These are phyloP conservation scores for Hyla sarda DNA, from an alignment of 2,113 vertebrate species.

Conservation along the genomic window DNA sequence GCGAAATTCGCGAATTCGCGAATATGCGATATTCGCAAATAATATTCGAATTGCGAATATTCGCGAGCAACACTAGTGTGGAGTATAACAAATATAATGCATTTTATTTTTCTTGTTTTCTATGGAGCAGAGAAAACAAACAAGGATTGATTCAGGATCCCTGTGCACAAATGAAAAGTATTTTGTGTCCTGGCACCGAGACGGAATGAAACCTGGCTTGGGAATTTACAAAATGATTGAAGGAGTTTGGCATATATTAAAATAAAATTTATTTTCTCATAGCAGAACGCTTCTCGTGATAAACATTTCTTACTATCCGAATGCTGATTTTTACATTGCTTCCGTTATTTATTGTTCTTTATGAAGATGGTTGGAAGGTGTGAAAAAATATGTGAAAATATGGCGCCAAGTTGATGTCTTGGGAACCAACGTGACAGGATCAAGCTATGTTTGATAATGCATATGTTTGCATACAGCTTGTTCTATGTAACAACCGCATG, in stretches of 20 bases:
- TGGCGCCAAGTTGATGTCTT: background rate
- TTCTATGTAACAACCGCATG: too few species aligned
- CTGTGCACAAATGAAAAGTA: slow-evolving; percentile 5
- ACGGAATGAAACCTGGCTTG: background rate
- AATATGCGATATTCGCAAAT: too few species aligned
- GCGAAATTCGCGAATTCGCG: too few species aligned
- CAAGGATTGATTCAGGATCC: slow-evolving; percentile 22
- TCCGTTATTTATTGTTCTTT: background rate
- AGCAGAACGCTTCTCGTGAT: slow-evolving; percentile 2
- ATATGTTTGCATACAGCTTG: too few species aligned
- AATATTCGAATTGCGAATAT: too few species aligned
- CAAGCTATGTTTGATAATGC: background rate
- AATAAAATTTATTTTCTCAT: slow-evolving; percentile 22
- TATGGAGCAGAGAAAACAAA: slow-evolving; percentile 12
- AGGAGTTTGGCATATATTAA: slow-evolving; percentile 21
- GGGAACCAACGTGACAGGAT: background rate
- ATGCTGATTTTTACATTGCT: background rate
- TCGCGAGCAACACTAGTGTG: too few species aligned
- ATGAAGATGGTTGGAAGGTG: background rate
- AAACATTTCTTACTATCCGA: background rate
- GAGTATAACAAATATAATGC: background rate
- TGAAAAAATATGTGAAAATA: background rate
- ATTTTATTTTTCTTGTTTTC: slow-evolving; percentile 12
- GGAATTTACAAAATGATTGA: slow-evolving; percentile 35
- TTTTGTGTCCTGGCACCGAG: background rate